Evolutionary conservation across 1,140 invertebrate genomes (phyloP).

Genomic region (Oppia nitens): DNA sequence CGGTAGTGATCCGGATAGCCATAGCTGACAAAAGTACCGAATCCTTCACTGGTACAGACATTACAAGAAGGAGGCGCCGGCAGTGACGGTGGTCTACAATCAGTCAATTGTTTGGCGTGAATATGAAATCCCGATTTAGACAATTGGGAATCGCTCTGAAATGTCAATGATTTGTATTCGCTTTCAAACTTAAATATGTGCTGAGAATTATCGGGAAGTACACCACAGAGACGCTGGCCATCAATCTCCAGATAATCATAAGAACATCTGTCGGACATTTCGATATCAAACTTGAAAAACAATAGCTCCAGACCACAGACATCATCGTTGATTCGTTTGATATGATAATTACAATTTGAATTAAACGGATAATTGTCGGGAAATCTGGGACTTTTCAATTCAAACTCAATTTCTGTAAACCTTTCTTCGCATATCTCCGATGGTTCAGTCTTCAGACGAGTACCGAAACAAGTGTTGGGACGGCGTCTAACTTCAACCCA

Average conservation of each 20-base stretch:
- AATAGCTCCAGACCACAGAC: constrained; percentile 22
- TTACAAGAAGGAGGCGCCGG: constrained; percentile 6
- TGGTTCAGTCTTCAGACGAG: not conserved
- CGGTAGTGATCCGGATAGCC: constrained; percentile 16
- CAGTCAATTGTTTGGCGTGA: constrained; percentile 17
- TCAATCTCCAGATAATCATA: constrained; percentile 24
- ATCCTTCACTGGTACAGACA: constrained; percentile 3
- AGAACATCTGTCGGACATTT: constrained; percentile 20
- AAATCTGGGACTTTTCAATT: constrained; percentile 17
- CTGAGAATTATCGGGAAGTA: constrained; percentile 18
- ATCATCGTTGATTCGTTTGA: constrained; percentile 11
- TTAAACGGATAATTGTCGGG: constrained; percentile 18
- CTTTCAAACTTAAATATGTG: constrained; percentile 12
- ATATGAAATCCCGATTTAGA: constrained; percentile 21
- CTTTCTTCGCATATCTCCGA: constrained; percentile 11
- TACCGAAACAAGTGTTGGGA: constrained; percentile 1
- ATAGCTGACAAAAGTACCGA: constrained; percentile 8
- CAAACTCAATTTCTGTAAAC: constrained; percentile 12
- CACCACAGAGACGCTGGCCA: constrained; percentile 23
- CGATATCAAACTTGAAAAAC: constrained; percentile 23
- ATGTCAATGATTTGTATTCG: constrained; percentile 18
- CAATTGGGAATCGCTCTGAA: constrained; percentile 21
- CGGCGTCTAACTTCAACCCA: constrained; percentile 18
- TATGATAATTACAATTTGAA: constrained; percentile 16
- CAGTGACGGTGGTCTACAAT: constrained; percentile 17